A percentile compares a stretch with the other conserved stretches of the same genome.
Conservation (phyloP, 2,797 vertebrate species). For the Morus bassanus region DNA sequence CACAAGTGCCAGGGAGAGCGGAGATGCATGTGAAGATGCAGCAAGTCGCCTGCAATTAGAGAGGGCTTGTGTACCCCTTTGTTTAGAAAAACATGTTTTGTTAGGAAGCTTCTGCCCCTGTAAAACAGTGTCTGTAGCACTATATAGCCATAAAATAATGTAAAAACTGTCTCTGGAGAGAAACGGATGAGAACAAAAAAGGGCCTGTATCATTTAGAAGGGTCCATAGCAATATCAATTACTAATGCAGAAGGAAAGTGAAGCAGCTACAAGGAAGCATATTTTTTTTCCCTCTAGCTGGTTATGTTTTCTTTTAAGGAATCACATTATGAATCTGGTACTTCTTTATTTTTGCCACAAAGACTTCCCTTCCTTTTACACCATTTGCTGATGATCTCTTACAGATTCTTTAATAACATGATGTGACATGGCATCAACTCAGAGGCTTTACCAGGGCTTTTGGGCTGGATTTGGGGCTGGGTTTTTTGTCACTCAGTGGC, state of each 20-base stretch:
- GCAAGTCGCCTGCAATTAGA: not conserved
- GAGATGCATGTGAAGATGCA: not conserved
- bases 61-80: not conserved
- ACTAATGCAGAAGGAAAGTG: not conserved
- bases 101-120: not conserved
- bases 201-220: not conserved
- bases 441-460: not conserved
- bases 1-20: not conserved
- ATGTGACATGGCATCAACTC: not conserved
- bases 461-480: not conserved
- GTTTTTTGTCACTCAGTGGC: not conserved
- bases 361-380: not conserved
- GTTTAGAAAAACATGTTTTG: not conserved
- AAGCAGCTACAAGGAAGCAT: not conserved
- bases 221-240: not conserved
- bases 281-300: not conserved
- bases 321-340: not conserved
- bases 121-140: not conserved
- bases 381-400: not conserved
- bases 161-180: not conserved
- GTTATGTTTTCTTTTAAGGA: not conserved
- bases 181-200: not conserved
- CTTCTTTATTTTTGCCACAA: conserved; percentile 17
- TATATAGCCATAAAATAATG: not conserved
- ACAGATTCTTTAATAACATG: not conserved